Evolutionary conservation across 64 coral and sea anemone species (phyloP).

Genomic region (Montipora cactus): DNA sequence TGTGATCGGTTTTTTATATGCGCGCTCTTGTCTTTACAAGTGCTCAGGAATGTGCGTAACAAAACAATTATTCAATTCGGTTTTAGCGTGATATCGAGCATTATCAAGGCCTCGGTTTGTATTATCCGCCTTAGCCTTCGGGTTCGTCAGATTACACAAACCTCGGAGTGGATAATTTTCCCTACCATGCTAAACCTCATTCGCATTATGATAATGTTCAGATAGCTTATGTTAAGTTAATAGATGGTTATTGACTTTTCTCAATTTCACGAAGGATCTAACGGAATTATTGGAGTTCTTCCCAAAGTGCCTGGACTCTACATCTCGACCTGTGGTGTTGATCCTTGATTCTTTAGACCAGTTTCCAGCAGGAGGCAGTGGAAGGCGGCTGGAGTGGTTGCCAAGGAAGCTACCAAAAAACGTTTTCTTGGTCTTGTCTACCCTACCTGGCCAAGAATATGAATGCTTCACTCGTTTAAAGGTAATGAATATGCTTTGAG

Average conservation of each 20-base stretch:
- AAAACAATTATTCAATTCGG: no score
- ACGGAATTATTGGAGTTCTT: conserved; percentile 55
- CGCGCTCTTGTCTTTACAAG: no score
- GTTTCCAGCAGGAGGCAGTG: conserved; percentile 57
- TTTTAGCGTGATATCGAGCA: no score
- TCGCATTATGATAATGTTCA: not conserved
- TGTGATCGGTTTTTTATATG: no score
- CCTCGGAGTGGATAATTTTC: no score
- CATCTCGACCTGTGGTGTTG: conserved; percentile 42
- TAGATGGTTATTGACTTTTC: not conserved
- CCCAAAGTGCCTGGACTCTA: conserved; percentile 59
- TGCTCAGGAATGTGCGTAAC: no score
- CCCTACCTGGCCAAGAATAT: conserved; percentile 69
- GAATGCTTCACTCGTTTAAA: conserved; percentile 71
- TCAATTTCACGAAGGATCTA: conserved; percentile 36
- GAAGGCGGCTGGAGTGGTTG: conserved; percentile 77
- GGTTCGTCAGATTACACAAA: no score
- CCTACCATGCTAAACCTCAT: no score
- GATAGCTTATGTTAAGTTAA: not conserved
- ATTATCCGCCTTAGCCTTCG: no score
- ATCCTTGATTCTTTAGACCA: conserved; percentile 86
- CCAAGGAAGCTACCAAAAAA: conserved; percentile 56
- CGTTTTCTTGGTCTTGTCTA: conserved; percentile 69
- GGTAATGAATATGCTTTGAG: conserved; percentile 25
- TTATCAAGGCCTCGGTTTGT: no score